Base-by-base conservation (phyloP, 2,113 vertebrate species). In the Vimba vimba region DNA sequence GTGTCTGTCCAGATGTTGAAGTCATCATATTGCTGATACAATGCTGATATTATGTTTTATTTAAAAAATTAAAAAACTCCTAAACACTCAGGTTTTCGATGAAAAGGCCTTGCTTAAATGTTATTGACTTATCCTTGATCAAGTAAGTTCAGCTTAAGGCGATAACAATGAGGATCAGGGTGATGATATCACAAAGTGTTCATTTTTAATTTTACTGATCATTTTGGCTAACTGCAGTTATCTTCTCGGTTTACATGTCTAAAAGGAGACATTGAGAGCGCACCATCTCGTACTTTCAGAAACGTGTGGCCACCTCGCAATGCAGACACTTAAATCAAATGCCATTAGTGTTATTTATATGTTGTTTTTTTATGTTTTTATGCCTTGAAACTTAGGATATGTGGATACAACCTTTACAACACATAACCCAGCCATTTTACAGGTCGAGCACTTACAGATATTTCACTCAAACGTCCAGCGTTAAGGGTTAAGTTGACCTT, bases 401-500 rank as follows among this genome's bases (percentile, higher is more conserved):
- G 36, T 68, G 62, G 19, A 30, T 52, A 30, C 10, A 45, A 83
- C 17, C 59, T 13, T 74, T 36, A 33, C 25, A 21, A 7, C 60
- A 82, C 62, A 23, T 23, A 82, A 33, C 60, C 79, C n/a, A 82
- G 60, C 43, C 62, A 64, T 39, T 43, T 17, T 62, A 80, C n/a
- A 64, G 21, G 30, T 69, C 79, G 82, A 71, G 69, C 71, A 85
- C 59, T 43, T 82, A 13, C 45, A 10, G 25, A 66, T 23, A 71
- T 43, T 57, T 43, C 71, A 77, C 27, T 47, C 55, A 83, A 83
- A 57, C 73, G 55, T 83, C 52, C 77, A 86, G 57, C 27, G 80
- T 83, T 85, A 85, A 78, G 25, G 83, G 36, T 60, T 30, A 76
- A 86, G 83, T 74, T 69, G 82, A 85, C 90, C 92, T 93, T 92